phyloP scores from a whole-genome alignment of 2,113 vertebrate species.

The Phyllopteryx taeniolatus region DNA sequence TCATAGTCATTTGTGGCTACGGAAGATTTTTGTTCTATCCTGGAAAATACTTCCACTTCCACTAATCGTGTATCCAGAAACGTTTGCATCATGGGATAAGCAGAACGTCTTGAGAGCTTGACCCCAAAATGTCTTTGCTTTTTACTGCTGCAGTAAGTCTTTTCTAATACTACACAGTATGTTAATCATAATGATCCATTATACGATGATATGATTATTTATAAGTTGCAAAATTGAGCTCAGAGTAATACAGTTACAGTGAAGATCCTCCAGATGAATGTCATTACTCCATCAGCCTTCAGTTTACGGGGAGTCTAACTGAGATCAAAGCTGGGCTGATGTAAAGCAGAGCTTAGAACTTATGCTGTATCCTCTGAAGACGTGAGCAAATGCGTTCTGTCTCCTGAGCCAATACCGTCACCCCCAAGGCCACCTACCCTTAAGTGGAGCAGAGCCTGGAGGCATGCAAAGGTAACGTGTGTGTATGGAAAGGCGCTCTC shows the following conservation, averaged over 20 bases:
- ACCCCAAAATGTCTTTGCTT: not conserved
- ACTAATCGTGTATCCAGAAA: slow-evolving; percentile 2
- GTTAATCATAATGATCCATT: not conserved
- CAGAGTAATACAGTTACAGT: not conserved
- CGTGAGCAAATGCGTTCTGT: slow-evolving; percentile 17
- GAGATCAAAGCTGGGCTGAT: slow-evolving; percentile 15
- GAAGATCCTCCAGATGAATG: not conserved
- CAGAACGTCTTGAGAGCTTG: not conserved
- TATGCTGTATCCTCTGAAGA: slow-evolving; percentile 16
- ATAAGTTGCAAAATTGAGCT: not conserved
- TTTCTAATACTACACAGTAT: not conserved
- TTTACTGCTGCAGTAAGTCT: not conserved
- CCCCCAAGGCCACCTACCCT: slow-evolving; percentile 22
- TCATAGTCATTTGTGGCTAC: slow-evolving; percentile 3
- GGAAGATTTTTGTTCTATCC: slow-evolving; percentile 1
- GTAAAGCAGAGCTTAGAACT: slow-evolving; percentile 26
- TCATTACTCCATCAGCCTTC: not conserved
- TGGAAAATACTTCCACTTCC: slow-evolving; percentile 2
- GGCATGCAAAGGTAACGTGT: slow-evolving; percentile 52
- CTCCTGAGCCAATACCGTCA: slow-evolving; percentile 12
- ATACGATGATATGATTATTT: not conserved
- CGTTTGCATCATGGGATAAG: not conserved
- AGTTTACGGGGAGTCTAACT: not conserved
- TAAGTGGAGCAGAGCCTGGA: slow-evolving; percentile 39
- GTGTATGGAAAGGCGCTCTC: slow-evolving; percentile 36